Base-by-base conservation (phyloP, 2,888 invertebrate genomes). In the Gari tellinella region DNA sequence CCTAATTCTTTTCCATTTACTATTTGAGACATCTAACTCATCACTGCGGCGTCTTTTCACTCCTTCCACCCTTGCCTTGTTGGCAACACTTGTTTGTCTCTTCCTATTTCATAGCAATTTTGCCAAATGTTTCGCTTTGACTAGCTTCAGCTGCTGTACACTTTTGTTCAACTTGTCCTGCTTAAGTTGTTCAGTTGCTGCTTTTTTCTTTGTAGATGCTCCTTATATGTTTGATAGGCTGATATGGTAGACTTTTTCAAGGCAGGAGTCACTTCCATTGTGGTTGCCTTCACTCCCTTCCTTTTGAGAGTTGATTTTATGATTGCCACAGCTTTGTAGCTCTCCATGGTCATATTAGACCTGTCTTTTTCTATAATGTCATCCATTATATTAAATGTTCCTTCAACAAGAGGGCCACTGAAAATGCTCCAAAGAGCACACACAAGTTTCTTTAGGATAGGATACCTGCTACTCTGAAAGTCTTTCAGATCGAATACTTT, bases 311-410 rank as follows among this genome's bases (percentile, higher is more conserved):
- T 25, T 1, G 60, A 53, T 38, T 53, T 60, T 10, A 53, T 17
- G 15, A 60, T 53, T 14, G 60, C 66, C 15, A 60, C 52, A 52
- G 53, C 66, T 25, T 67, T 53, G 48, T 60, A 53, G 19, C 53
- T 67, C 19, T 67, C 60, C 14, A 67, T 38, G 4, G 37, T 53
- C 23, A 60, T n/a, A 10, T 21, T 58, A 4, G 45, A 2, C 23
- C 52, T 58, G 37, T 66, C 67, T 19, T 67, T 43, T 19, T 68
- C 68, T 17, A 68, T 31, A 19, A 61, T 61, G 41, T 68, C 55
- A 8, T 37, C 58, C 46, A 67, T 60, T 14, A 60, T 57, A 14
- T 67, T 60, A n/a, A 67, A 60, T 10, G 58, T 67, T 10, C 40
- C 8, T 46, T 61, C 60, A 2, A 61, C 17, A 2, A 68, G 21